phyloP scores from a whole-genome alignment of 2,888 invertebrate species.

The Archips crataeganus region DNA sequence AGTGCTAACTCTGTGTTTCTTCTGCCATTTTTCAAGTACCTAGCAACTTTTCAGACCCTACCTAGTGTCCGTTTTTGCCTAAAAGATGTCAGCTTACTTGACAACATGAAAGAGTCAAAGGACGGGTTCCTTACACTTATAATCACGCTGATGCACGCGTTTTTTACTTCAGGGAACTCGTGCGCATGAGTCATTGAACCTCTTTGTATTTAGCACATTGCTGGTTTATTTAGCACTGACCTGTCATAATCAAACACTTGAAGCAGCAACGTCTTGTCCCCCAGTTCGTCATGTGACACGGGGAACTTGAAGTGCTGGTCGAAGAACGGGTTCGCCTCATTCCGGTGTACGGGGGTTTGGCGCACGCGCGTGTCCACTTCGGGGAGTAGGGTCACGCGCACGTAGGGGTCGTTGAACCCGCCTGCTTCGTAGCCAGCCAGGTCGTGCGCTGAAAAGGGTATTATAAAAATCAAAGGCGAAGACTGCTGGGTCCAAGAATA shows the following conservation, averaged over 20 bases:
- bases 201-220: no score
- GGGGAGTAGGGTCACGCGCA: constrained; percentile 91
- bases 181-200: no score
- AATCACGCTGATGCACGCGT: no score
- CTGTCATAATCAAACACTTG: constrained; percentile 89
- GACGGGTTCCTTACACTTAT: no score
- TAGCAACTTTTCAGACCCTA: no score
- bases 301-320: constrained; percentile 97
- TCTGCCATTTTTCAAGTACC: no score
- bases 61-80: no score
- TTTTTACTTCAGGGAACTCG: no score
- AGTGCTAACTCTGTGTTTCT: no score
- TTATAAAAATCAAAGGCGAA: background rate
- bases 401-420: constrained; percentile 96
- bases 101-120: no score
- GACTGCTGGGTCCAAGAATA: no score
- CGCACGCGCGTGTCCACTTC: constrained; percentile 94
- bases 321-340: constrained; percentile 94
- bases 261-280: constrained; percentile 91
- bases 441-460: constrained; percentile 88
- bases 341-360: constrained; percentile 93
- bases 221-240: constrained; percentile 50
- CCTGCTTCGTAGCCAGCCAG: constrained; percentile 93
- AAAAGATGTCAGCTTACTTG: no score
- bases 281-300: constrained; percentile 94